These are phyloP conservation scores for Dromiciops gliroides DNA, from an alignment of 2,113 vertebrate genomes.

Conservation along the genomic window DNA sequence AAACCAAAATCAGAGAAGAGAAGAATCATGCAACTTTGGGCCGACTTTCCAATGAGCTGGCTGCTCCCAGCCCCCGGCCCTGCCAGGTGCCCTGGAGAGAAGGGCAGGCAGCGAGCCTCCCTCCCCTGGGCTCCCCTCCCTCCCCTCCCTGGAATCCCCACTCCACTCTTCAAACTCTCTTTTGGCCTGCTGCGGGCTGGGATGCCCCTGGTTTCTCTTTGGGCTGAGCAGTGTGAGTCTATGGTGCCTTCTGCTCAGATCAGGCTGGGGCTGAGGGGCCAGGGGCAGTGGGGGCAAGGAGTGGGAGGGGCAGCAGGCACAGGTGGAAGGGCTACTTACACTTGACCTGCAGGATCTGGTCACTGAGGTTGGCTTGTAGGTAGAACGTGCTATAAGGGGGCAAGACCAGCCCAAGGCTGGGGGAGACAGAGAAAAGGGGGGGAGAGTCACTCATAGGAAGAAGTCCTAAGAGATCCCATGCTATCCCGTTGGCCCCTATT, in stretches of 20 bases:
- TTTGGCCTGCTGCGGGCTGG: background rate
- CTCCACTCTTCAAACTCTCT: background rate
- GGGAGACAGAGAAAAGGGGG: conserved; percentile 31
- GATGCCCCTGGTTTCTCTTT: conserved; percentile 21
- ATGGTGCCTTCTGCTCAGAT: conserved; percentile 50
- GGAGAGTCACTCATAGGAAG: background rate
- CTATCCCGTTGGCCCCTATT: background rate
- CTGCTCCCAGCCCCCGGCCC: conserved; percentile 86
- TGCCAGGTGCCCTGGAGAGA: conserved; percentile 75
- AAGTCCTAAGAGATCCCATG: background rate
- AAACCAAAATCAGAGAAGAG: conserved; percentile 85
- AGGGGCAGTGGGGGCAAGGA: conserved; percentile 77
- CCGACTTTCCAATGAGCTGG: conserved; percentile 82
- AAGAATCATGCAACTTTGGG: conserved; percentile 95
- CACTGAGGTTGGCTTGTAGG: conserved; percentile 98
- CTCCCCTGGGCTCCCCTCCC: background rate
- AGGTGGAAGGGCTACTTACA: conserved; percentile 92
- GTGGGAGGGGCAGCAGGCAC: conserved; percentile 75
- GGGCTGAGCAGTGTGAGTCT: conserved; percentile 46
- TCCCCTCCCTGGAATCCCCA: background rate
- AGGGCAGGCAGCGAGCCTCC: conserved; percentile 86
- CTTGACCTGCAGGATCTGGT: conserved; percentile 99
- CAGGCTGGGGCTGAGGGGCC: conserved; percentile 43
- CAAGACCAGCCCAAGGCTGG: conserved; percentile 96
- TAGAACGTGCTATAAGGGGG: conserved; percentile 97